These are phyloP conservation scores for Formicarius rufipectus DNA, from an alignment of 2,113 vertebrate genomes.

Conservation along the genomic window DNA sequence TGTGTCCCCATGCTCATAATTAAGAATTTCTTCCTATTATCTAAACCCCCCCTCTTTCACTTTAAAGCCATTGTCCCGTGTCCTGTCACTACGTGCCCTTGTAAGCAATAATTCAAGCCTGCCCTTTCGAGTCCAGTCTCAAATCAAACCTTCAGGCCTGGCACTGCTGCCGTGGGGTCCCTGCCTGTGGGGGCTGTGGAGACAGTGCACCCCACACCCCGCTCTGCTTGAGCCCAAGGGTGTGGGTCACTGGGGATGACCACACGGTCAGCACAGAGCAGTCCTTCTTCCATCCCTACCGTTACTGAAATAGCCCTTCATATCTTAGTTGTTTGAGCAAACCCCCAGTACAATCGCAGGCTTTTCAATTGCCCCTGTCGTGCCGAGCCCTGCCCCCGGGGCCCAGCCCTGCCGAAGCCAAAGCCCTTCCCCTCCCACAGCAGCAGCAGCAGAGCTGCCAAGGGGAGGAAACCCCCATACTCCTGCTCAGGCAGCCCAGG, in stretches of 20 bases:
- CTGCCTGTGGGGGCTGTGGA: background rate
- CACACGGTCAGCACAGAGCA: fast-evolving
- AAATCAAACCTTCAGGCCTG: background rate
- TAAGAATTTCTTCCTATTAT: background rate
- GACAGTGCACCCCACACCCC: background rate
- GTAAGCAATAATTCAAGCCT: background rate
- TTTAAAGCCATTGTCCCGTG: background rate
- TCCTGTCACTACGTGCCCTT: background rate
- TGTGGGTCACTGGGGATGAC: background rate
- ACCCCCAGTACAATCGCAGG: fast-evolving
- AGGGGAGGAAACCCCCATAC: fast-evolving
- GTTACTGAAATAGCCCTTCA: fast-evolving
- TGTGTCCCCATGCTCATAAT: background rate
- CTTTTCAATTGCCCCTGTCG: no score
- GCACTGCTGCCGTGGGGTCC: background rate
- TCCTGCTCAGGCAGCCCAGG: background rate
- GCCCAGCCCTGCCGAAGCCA: background rate
- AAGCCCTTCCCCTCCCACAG: background rate
- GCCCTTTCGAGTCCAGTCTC: background rate
- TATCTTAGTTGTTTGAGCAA: fast-evolving
- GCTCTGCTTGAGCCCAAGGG: background rate
- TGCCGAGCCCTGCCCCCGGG: background rate
- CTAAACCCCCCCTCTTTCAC: background rate
- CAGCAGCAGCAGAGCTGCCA: background rate
- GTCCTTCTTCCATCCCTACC: no score